Evolutionary conservation across 1,140 invertebrate genomes (phyloP), one percentile per base, ranked within the genome.

Genomic region (Solenopsis fugax): DNA sequence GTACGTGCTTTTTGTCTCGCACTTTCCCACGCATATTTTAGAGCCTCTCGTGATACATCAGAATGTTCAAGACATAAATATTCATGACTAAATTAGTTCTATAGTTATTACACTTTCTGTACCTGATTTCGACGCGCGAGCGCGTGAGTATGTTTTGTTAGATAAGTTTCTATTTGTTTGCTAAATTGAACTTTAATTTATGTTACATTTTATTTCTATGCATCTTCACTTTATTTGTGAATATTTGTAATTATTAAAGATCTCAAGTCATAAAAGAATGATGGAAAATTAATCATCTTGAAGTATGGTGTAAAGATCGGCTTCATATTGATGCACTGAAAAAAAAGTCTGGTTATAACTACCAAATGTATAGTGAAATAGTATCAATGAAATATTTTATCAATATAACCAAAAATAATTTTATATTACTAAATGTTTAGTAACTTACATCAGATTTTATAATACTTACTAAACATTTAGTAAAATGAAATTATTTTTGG

Each of bases 61-160:
- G 41, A 50, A 69, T 24, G 41, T 69, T 69, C 12, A 50, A 13
- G 65, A 69, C 41, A 48, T 69, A 50, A 69, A 69, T 69, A 69
- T 69, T 69, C 65, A 69, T 69, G 37, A 13, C 65, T 69, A 45
- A 37, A 21, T 21, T 67, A 50, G 45, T 69, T 24, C 45, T 21
- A 48, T 69, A 69, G 48, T 69, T 69, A 69, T 69, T 2, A 48
- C 7, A 69, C 13, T 24, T 50, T 48, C 65, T 9, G 18, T 9
- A 50, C 4, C 7, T 10, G 21, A 50, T 69, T 69, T 50, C 9
- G 6, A 18, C 65, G 16, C 1, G 21, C n/a, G 5, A 13, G 13
- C 6, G 21, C 6, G 29, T 18, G 1, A 34, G 16, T 7, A 24
- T 62, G 16, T 18, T 41, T 41, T 5, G 41, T 41, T 41, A 41